A percentile compares a stretch with the other conserved stretches of the same genome.
Evolutionary conservation across 2,797 vertebrate species (phyloP).

Genomic region (Eulemur coronatus): DNA sequence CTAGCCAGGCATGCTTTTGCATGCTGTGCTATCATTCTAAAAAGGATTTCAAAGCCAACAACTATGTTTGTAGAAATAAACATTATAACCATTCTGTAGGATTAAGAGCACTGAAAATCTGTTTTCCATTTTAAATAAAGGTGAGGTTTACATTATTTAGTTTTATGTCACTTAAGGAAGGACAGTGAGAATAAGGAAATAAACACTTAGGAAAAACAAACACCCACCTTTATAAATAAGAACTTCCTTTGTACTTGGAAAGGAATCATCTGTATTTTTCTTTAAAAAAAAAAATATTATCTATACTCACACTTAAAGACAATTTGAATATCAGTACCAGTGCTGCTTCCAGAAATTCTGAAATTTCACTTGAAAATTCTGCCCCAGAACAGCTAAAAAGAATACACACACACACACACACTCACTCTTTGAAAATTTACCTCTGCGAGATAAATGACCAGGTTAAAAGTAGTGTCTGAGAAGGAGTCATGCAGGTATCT

Average conservation of each 20-base stretch:
- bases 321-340: neutral
- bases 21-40: neutral
- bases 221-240: neutral
- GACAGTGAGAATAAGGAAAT: neutral
- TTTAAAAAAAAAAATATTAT: neutral
- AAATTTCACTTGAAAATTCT: neutral
- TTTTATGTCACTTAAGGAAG: neutral
- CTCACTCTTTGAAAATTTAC: conserved; percentile 80
- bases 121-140: neutral
- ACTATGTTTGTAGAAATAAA: neutral
- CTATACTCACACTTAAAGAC: neutral
- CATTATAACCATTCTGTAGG: neutral
- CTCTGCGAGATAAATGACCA: conserved; percentile 98
- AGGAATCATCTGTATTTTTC: neutral
- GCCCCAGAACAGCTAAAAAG: neutral
- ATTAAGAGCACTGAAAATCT: neutral
- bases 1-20: neutral
- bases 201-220: neutral
- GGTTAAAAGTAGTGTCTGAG: conserved; percentile 94
- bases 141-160: neutral
- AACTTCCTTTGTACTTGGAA: neutral
- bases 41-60: conserved; percentile 23
- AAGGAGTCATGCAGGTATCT: conserved; percentile 98
- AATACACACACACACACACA: fast-evolving
- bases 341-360: neutral